Base-by-base conservation (phyloP, 2,797 vertebrate genomes). In the Aselliscus stoliczkanus region DNA sequence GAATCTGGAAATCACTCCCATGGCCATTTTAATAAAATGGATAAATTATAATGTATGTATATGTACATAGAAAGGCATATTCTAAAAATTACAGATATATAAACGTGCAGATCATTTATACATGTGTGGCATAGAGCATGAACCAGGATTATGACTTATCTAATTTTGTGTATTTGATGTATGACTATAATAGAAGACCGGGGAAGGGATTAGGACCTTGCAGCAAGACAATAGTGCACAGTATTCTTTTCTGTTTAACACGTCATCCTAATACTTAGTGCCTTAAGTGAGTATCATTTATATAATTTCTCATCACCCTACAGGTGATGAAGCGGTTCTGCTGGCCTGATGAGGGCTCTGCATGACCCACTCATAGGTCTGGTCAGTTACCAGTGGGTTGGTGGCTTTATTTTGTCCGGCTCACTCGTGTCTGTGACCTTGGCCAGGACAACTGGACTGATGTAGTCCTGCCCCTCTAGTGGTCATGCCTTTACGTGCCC, bases 1-100 rank as follows among this genome's bases (percentile, higher is more conserved):
- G 93, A 82, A 37, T 52, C n/a, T 87, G 58, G 29, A 64, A 90
- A 75, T 56, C 15, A 77, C 11, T 34, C 20, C 92, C 69, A 90
- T 62, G 34, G 4, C 27, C 75, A 93, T n/a, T 77, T 91, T 65
- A 54, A 85, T 77, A 37, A 70, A 95, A 77, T 31, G 21, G 12
- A 37, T 20, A 90, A 72, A 60, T 81, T 47, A 65, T 1, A 62
- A 17, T 12, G 31, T 80, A 23, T 34, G 73, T 92, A 56, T 18
- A 54, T 75, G 17, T 42, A 75, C 82, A 64, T 34, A 75, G 39
- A 56, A 64, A 77, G 27, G n/a, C 67, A 67, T 58, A 44, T 54
- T 31, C 54, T 44, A 70, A 89, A 65, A 9, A 72, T 56, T 47
- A 14, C 18, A 91, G 6, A 47, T 21, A 52, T 25, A 34, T 79